Evolutionary conservation across 2,888 invertebrate genomes (phyloP), one percentile per base, ranked within the genome.

Genomic region (Leptarthrus brevirostris): DNA sequence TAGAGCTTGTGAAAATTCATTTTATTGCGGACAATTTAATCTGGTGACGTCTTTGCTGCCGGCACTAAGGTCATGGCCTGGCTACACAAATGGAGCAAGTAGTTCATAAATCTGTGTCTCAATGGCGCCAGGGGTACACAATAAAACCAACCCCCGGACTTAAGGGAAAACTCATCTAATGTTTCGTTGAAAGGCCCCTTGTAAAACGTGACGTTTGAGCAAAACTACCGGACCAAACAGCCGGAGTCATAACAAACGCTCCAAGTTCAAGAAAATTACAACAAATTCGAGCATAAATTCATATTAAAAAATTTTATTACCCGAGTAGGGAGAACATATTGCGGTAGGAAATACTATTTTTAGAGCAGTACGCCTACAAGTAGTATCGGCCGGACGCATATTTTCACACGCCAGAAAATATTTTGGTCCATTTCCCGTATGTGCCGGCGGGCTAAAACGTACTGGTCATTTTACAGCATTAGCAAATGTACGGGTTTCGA

Each of bases 31-130:
- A 40, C 40, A 64, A 64, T 64, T 64, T 64, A 44, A 64, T 64
- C 64, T 40, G 16, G n/a, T 34, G 16, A 20, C 36, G 36, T 26
- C 22, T 24, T 64, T 64, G 20, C 10, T 64, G 18, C 12, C 44
- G 20, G 47, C 44, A 16, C 40, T 20, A 47, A 64, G 64, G 64
- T 64, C 64, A 47, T 14, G 64, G 64, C 36, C 14, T 44, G 44
- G 18, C 44, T 26, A 22, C 64, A 53, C 70, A 70, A 70, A 70
- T 70, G 52, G 70, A 20, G 34, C 52, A 70, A 52, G 53, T 53
- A 70, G 53, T 52, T 52, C 52, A 70, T 70, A 70, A 70, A 70
- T 70, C 70, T 70, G 70, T 70, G 70, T 70, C 53, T 70, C 26
- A 70, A 52, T 70, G 70, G 70, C 70, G 70, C 70, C 70, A 70